Base-by-base conservation (phyloP, 37 sponge, comb jelly and placozoan genomes). In the Beroe forskalii region DNA sequence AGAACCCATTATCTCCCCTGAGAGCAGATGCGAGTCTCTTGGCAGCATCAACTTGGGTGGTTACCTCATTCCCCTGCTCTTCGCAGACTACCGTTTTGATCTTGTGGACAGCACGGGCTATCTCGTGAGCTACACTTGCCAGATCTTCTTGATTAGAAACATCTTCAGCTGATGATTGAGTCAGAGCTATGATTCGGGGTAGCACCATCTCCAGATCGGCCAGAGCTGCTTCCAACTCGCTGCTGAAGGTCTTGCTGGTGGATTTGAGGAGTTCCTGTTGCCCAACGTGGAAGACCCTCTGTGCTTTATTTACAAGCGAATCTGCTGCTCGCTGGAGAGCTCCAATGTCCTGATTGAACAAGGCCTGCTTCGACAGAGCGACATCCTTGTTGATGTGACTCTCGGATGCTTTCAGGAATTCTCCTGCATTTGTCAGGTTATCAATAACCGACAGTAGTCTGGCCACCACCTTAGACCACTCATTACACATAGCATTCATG, bases 301-400 rank as follows among this genome's bases (percentile, higher is more conserved):
- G 86, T n/a, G 86, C 86, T 27, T 44, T 41, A 24, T 80, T 80
- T 1, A 80, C 40, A 25, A 80, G 28, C 8, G 86, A 32, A 22
- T 80, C 35, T 35, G 86, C 86, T 38, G 86, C 86, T 1, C 31
- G 44, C 24, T 38, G 55, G 19, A 80, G 40, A 44, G 86, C 86
- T 12, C 22, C 31, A 25, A 23, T n/a, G 27, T 80, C 86, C 27
- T 80, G 86, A 42, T 80, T 44, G 55, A 80, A 35, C 14, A 80
- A 80, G 2, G 86, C 86, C 27, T 80, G 86, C 40, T 80, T 80
- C 4, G 86, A 80, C 28, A 80, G 86, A 20, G 86, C 86, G 8
- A 80, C 55, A 80, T 80, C 86, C 22, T 80, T 80, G 48, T 41
- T 80, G 35, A 80, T 80, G 55, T 80, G 86, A 80, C 86, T 44